Evolutionary conservation across 2,113 vertebrate species (phyloP), one percentile per base, ranked within the genome.

Genomic region (Chunga burmeisteri): DNA sequence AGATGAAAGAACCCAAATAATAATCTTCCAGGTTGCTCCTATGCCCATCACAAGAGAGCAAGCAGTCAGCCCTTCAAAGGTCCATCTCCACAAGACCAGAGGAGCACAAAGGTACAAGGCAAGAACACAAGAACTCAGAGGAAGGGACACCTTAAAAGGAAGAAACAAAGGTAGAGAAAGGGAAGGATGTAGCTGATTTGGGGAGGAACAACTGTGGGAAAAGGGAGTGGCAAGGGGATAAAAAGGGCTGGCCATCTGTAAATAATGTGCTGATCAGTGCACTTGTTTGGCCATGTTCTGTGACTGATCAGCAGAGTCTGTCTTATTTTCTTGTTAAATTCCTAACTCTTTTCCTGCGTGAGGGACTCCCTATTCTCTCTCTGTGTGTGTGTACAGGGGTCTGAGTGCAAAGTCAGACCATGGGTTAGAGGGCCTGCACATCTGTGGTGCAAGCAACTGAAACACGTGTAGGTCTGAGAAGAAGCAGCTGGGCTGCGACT

Each of bases 371-470:
- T 75, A 1, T 52, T 93, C 34, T 23, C 34, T 32, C 3, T 50
- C 13, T 25, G 14, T 49, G 16, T 42, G 3, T n/a, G 25, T 8
- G 25, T 62, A 52, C 17, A 15, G 7, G 13, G 4, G 14, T 56
- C 50, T 34, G 4, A 53, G n/a, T 15, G 6, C 29, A 81, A 15
- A 56, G 32, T 70, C 63, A 38, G 20, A 52, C 16, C 26, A 25
- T 30, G 9, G 4, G 1, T 30, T 78, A 71, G 34, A 61, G 30
- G 10, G 11, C 9, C 22, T 2, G 1, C 8, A 46, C 23, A 3
- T 36, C 34, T 53, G n/a, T 71, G 18, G 3, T 70, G 14, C 23
- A 65, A 59, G 13, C 18, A 77, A 36, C 18, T 23, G n/a, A 65
- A 71, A 70, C 3, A 1, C 59, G 32, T 22, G 16, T 61, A 26